Evolutionary conservation across 2,797 vertebrate species (phyloP).

Genomic region (Triplophysa yarkandensis): DNA sequence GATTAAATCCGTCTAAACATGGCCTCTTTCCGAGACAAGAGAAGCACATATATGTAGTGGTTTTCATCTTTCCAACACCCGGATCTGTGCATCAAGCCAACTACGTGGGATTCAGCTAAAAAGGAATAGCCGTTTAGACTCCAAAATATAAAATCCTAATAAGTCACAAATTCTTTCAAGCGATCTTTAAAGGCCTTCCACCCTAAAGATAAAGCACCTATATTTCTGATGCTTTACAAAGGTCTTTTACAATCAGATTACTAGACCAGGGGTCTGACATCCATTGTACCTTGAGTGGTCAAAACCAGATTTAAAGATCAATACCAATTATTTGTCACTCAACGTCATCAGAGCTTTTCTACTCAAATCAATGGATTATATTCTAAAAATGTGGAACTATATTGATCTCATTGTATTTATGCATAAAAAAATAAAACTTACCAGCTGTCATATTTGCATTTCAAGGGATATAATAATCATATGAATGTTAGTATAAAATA

Average conservation of each 20-base stretch:
- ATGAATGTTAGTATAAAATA: too few relatives aligned
- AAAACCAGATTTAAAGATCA: not conserved
- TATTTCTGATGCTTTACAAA: slow-evolving; percentile 67
- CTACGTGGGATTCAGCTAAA: not conserved
- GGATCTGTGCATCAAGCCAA: not conserved
- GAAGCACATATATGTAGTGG: too few relatives aligned
- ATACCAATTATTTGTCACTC: not conserved
- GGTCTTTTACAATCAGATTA: slow-evolving; percentile 78
- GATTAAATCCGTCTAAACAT: too few relatives aligned
- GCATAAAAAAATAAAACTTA: not conserved
- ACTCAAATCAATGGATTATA: not conserved
- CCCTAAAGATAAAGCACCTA: not conserved
- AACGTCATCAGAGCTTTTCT: not conserved
- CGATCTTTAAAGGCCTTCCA: too few relatives aligned
- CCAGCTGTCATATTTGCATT: too few relatives aligned
- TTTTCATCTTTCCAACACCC: too few relatives aligned
- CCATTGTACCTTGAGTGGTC: slow-evolving; percentile 68
- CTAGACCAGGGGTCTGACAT: slow-evolving; percentile 63
- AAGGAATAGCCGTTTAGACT: not conserved
- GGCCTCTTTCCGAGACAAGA: too few relatives aligned
- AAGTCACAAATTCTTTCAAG: not conserved
- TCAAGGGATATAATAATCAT: too few relatives aligned
- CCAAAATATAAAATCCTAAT: not conserved
- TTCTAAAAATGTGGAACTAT: not conserved
- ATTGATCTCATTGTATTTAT: not conserved